phyloP scores from a whole-genome alignment of 2,888 invertebrate species.

The Vesta saturnalis region DNA sequence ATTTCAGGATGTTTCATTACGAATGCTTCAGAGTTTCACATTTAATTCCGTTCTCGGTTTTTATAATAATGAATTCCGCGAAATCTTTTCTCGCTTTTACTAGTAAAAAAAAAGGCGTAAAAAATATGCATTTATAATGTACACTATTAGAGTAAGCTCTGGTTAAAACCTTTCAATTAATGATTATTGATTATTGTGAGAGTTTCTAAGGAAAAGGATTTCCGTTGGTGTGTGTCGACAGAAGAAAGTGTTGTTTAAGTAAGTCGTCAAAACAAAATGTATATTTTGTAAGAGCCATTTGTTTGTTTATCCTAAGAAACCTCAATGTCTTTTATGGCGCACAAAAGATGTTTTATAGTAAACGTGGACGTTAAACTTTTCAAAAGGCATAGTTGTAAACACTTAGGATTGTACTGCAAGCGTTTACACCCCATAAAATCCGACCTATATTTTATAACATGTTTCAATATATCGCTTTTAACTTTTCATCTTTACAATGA shows the following conservation, averaged over 20 bases:
- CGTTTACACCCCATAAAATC: slow-evolving; percentile 30
- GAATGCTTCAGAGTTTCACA: slow-evolving; percentile 19
- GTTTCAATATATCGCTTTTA: slow-evolving; percentile 16
- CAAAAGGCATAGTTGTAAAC: slow-evolving; percentile 33
- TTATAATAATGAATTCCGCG: slow-evolving; percentile 24
- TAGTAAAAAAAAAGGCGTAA: slow-evolving; percentile 18
- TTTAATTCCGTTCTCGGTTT: slow-evolving; percentile 21
- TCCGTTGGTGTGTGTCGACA: background rate
- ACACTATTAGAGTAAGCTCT: no score
- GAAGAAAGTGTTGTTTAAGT: no score
- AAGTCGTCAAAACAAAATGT: slow-evolving; percentile 2
- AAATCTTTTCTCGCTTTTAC: slow-evolving; percentile 14
- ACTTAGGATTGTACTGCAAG: slow-evolving; percentile 18
- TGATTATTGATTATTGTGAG: no score
- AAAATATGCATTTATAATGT: no score
- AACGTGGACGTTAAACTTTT: slow-evolving; percentile 26
- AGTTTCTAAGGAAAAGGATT: no score
- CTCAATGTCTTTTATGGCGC: slow-evolving; percentile 20
- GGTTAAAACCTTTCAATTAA: no score
- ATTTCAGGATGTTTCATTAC: slow-evolving; percentile 23
- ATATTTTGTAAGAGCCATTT: background rate
- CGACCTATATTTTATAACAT: slow-evolving; percentile 31
- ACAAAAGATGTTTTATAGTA: slow-evolving; percentile 22
- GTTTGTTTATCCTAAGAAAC: slow-evolving; percentile 25
- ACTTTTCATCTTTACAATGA: slow-evolving; percentile 20